phyloP scores from a whole-genome alignment of 2,113 vertebrate species.

The Gymnorhina tibicen region DNA sequence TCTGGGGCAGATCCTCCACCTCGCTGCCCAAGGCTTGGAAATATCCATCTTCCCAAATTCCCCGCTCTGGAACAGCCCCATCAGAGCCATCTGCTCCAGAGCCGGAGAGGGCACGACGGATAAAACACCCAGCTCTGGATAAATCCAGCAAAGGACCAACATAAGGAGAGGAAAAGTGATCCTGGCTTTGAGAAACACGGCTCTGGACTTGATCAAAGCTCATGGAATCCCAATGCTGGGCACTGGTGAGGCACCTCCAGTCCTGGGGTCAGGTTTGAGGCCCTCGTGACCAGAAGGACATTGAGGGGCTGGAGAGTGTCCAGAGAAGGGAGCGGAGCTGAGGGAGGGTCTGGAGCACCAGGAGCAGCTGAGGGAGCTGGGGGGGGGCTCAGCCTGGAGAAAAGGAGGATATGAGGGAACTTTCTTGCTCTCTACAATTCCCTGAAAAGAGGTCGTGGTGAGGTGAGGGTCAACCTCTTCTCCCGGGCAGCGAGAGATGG shows the following conservation, averaged over 20 bases:
- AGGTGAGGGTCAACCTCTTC: background rate
- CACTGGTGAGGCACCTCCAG: rapidly evolving
- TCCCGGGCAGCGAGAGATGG: rapidly evolving
- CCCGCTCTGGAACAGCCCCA: background rate
- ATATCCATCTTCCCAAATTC: background rate
- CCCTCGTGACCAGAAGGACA: background rate
- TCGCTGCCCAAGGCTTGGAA: background rate
- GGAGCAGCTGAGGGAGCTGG: background rate
- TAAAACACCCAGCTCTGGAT: background rate
- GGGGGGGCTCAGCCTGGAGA: background rate
- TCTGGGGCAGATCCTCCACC: background rate
- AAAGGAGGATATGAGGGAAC: background rate
- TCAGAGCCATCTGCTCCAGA: background rate
- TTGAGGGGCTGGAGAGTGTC: background rate
- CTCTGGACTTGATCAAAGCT: background rate
- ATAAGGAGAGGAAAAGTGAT: rapidly evolving
- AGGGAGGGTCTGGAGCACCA: background rate
- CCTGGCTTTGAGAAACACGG: background rate
- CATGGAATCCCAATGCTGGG: background rate
- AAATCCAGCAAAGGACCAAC: background rate
- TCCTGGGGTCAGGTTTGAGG: background rate
- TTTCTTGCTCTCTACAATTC: rapidly evolving
- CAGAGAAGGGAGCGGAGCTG: rapidly evolving
- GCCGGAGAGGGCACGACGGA: background rate
- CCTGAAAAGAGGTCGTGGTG: background rate